Evolutionary conservation across 1,140 invertebrate genomes (phyloP).

Genomic region (Archivesica marissinica): DNA sequence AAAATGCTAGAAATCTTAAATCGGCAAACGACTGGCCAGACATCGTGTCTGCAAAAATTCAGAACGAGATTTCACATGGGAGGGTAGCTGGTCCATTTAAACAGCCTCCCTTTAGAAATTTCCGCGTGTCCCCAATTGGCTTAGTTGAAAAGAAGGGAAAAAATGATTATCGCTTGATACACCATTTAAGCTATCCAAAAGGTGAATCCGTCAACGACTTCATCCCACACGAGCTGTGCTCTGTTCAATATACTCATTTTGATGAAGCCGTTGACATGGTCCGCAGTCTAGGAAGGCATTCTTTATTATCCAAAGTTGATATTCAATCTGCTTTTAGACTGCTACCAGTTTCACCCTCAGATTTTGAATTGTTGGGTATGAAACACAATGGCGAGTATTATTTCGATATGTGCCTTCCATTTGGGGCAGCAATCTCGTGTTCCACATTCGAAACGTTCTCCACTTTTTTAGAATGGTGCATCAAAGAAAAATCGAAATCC

Average conservation of each 20-base stretch:
- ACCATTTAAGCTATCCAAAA: slow-evolving; percentile 55
- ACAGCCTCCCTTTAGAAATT: slow-evolving; percentile 4
- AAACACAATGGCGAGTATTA: slow-evolving; percentile 4
- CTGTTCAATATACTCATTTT: slow-evolving; percentile 56
- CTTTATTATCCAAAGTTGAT: slow-evolving; percentile 40
- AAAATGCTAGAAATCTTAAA: slow-evolving; percentile 34
- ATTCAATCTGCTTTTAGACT: slow-evolving; percentile 51
- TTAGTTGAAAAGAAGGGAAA: slow-evolving; percentile 45
- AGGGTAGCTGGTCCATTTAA: slow-evolving; percentile 31
- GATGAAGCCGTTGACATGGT: slow-evolving; percentile 61
- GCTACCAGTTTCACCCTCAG: slow-evolving; percentile 1
- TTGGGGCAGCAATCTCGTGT: background rate
- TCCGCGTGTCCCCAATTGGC: slow-evolving; percentile 42
- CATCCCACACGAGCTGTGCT: slow-evolving; percentile 55
- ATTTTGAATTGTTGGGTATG: slow-evolving; percentile 40
- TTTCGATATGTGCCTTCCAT: slow-evolving; percentile 27
- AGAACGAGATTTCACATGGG: slow-evolving; percentile 18
- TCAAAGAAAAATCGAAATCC: background rate
- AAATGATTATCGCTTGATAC: slow-evolving; percentile 36
- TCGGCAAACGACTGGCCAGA: background rate
- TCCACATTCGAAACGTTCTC: slow-evolving; percentile 24
- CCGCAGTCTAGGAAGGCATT: slow-evolving; percentile 24
- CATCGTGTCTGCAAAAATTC: slow-evolving; percentile 31
- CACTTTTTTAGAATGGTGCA: slow-evolving; percentile 18
- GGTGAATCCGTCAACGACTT: slow-evolving; percentile 51